Evolutionary conservation across 2,888 invertebrate species (phyloP), one percentile per base, ranked within the genome.

Genomic region (Hydrotaea cyrtoneurina): DNA sequence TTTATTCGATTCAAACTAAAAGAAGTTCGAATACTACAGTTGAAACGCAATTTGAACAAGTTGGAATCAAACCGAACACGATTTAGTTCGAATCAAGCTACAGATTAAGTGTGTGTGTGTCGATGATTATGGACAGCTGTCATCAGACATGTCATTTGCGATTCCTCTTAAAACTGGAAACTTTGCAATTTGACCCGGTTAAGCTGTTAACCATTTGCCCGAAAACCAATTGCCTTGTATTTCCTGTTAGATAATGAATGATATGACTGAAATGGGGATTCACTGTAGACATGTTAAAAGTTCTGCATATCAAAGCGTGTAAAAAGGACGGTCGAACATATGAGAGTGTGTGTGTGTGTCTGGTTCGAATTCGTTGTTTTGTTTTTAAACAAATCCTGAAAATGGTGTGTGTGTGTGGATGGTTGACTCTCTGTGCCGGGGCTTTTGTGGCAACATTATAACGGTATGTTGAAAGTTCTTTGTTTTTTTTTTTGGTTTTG

Each of bases 381-480:
- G 1, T 11, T 39, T 1, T 39, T 39, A 10, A 39, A 39, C 3
- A 3, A 39, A 39, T 39, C 39, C 8, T 39, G 10, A 3, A 11
- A 39, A 11, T 36, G 36, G 36, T n/a, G n/a, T n/a, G n/a, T n/a
- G 15, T 53, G 72, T 19, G 10, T 55, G 17, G 10, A 2, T 31
- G 31, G 31, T 31, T 2, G 31, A 2, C 31, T 31, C 31, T 31
- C 19, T 13, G 31, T 66, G 69, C 46, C 15, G 23, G n/a, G 13
- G 69, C 62, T 31, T 36, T 62, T 62, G 62, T 62, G 31, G 31
- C 69, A 69, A 69, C 69, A 46, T 43, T 46, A 69, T 69, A 69
- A 69, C 69, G 69, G 69, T 43, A 69, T 46, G 69, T 26, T 11
- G 43, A 69, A 69, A 69, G 69, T 69, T 69, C 66, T 66, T 5